Base-by-base conservation (phyloP, 1,140 invertebrate genomes). In the Steinernema khuongi region DNA sequence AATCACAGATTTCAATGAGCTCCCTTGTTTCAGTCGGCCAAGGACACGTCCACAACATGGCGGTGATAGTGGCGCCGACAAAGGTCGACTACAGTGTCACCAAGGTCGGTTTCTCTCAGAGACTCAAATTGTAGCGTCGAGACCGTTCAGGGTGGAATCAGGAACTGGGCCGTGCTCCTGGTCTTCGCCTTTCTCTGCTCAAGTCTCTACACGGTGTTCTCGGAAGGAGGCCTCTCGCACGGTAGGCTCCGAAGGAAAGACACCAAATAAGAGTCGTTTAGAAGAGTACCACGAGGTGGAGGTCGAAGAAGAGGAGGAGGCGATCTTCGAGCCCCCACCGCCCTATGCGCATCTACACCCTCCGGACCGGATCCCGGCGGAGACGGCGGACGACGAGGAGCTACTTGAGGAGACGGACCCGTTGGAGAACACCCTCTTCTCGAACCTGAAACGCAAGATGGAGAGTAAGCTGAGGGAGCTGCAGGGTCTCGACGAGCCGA, bases 1-100 rank as follows among this genome's bases (percentile, higher is more conserved):
- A 67, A 26, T 50, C 14, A 19, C 1, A 19, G 33, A 72, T 28
- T 44, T 19, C 7, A n/a, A n/a, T 31, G 30, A 26, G 32, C 22
- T 66, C 68, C 29, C 31, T 26, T 1, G 14, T 36, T 78, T 70
- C 29, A 76, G 36, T 66, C 44, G 79, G 80, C 1, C 67, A 66
- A 18, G 79, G 79, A n/a, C 77, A 81, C 33, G 80, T 81, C 29
- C 80, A 81, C 31, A 75, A 80, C 14, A 81, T 81, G 80, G 80
- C 80, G 1, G 70, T 81, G n/a, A 78, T 83, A 69, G 81, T 83
- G 32, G 60, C 70, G 11, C 79, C 81, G 14, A 71, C 44, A 36
- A 68, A 75, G n/a, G 44, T 83, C 31, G 80, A 81, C 50, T 81
- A 81, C 30, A 72, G 68, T 36, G 74, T 81, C 11, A 81, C 67